These are phyloP conservation scores for Benthosema pterotum DNA, from an alignment of 2,797 vertebrate genomes.

Conservation along the genomic window DNA sequence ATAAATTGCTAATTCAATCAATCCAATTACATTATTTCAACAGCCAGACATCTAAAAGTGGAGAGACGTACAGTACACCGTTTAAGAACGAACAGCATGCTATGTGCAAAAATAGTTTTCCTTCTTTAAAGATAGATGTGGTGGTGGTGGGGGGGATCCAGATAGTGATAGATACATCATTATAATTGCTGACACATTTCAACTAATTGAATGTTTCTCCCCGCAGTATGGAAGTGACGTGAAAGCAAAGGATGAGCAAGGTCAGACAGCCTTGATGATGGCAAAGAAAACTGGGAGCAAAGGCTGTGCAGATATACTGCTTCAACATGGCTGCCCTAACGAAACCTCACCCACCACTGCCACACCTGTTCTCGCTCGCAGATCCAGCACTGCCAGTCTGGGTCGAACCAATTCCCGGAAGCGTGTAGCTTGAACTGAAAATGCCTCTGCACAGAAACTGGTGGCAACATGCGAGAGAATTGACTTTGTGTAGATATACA, in stretches of 20 bases:
- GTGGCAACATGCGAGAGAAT: background rate
- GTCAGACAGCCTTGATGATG: constrained; percentile 87
- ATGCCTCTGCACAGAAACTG: constrained; percentile 2
- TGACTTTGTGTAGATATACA: constrained; percentile 7
- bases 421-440: constrained; percentile 59
- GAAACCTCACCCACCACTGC: constrained; percentile 83
- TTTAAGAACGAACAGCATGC: too few relatives aligned
- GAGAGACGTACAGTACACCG: too few relatives aligned
- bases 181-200: background rate
- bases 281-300: constrained; percentile 86
- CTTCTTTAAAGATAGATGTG: too few relatives aligned
- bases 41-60: too few relatives aligned
- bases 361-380: constrained; percentile 85
- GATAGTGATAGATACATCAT: too few relatives aligned
- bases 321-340: constrained; percentile 90
- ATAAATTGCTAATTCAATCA: too few relatives aligned
- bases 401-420: constrained; percentile 86
- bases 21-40: too few relatives aligned
- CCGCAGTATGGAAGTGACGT: constrained; percentile 90
- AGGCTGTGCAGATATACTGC: constrained; percentile 89
- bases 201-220: constrained; percentile 4
- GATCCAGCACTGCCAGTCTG: constrained; percentile 91
- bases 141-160: too few relatives aligned
- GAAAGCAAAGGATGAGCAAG: constrained; percentile 83
- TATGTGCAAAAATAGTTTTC: too few relatives aligned